phyloP scores from a whole-genome alignment of 2,888 invertebrate genomes.

The Piscicola geometra region DNA sequence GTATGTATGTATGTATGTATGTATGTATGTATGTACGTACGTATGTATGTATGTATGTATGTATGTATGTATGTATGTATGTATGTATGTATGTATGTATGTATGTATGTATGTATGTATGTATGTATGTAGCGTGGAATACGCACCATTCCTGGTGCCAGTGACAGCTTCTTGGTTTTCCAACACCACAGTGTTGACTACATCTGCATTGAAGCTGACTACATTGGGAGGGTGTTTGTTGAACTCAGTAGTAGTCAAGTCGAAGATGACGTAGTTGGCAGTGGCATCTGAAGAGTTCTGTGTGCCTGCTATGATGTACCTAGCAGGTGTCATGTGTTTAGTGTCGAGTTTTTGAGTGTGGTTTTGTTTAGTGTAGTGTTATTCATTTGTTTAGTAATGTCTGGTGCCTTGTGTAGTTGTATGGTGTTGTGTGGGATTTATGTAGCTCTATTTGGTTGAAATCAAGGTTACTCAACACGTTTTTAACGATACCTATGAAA shows the following conservation, averaged over 20 bases:
- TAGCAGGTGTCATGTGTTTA: conserved; percentile 42
- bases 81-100: conserved; percentile 24
- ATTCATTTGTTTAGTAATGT: too few species aligned
- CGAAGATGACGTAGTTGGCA: conserved; percentile 55
- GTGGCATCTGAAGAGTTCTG: conserved; percentile 53
- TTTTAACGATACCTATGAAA: too few species aligned
- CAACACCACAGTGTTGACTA: conserved; percentile 52
- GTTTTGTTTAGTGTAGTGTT: too few species aligned
- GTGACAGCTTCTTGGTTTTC: conserved; percentile 55
- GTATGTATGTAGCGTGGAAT: conserved; percentile 17
- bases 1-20: conserved; percentile 22
- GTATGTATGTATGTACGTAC: conserved; percentile 24
- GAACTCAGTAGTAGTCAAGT: conserved; percentile 50
- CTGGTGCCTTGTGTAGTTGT: too few species aligned
- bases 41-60: conserved; percentile 22
- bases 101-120: conserved; percentile 24
- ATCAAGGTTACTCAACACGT: too few species aligned
- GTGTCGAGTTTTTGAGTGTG: too few species aligned
- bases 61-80: conserved; percentile 24
- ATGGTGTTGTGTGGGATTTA: too few species aligned
- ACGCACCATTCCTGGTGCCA: conserved; percentile 49
- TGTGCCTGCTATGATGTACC: conserved; percentile 54
- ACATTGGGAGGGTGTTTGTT: conserved; percentile 50
- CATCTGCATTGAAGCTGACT: conserved; percentile 52
- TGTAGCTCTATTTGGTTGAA: too few species aligned